These are phyloP conservation scores for Anguilla rostrata DNA, from an alignment of 2,113 vertebrate genomes.

Conservation along the genomic window DNA sequence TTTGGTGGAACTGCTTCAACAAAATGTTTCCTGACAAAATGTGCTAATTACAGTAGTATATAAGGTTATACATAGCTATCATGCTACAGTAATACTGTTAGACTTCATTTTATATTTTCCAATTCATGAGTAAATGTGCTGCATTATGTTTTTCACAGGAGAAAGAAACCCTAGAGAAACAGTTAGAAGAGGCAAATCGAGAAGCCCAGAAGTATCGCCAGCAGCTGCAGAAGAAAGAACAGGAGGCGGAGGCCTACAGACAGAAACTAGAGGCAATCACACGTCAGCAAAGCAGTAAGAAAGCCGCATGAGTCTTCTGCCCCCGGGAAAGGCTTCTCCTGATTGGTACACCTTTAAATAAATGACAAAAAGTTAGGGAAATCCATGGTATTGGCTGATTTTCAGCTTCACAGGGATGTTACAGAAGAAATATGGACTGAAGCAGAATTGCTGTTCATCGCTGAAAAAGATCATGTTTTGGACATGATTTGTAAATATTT, in stretches of 20 bases:
- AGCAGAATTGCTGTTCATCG: not conserved
- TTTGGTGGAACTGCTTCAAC: too few relatives aligned
- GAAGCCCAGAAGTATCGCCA: constrained; percentile 85
- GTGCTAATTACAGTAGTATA: too few relatives aligned
- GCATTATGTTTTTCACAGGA: constrained; percentile 61
- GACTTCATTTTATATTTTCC: too few relatives aligned
- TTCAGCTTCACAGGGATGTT: not conserved
- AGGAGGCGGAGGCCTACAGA: constrained; percentile 84
- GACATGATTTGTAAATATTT: constrained; percentile 1
- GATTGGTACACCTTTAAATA: not conserved
- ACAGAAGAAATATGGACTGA: not conserved
- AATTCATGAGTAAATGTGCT: too few relatives aligned
- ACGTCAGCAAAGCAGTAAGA: constrained; percentile 80
- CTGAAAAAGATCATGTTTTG: not conserved
- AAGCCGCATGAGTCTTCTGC: constrained; percentile 65
- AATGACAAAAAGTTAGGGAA: not conserved
- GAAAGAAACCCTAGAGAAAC: constrained; percentile 85
- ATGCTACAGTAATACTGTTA: too few relatives aligned
- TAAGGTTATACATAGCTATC: too few relatives aligned
- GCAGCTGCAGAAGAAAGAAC: constrained; percentile 84
- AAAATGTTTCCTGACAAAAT: too few relatives aligned
- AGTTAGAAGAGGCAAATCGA: constrained; percentile 85
- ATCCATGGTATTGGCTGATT: not conserved
- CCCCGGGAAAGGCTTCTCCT: not conserved
- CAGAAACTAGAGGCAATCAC: constrained; percentile 86